Conservation (phyloP, 1,140 invertebrate genomes). For the Meteorus sp. region DNA sequence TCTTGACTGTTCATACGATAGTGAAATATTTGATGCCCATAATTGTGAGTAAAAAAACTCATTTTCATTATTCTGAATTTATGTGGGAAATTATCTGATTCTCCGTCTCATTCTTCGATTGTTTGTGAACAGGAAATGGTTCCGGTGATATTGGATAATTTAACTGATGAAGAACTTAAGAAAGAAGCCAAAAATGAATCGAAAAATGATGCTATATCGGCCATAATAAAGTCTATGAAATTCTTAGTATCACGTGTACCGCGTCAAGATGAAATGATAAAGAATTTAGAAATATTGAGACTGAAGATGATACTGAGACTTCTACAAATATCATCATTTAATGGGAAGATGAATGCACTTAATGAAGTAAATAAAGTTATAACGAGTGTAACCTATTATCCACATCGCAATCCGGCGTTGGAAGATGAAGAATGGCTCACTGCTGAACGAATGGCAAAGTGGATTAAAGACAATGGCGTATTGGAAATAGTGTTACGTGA, state of each 20-base stretch:
- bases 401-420: constrained; percentile 68
- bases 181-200: constrained; percentile 95
- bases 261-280: constrained; percentile 81
- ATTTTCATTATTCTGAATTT: neutral
- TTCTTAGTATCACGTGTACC: constrained; percentile 79
- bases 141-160: constrained; percentile 85
- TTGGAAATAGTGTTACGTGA: constrained; percentile 93
- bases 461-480: constrained; percentile 96
- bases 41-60: constrained; percentile 69
- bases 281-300: constrained; percentile 91
- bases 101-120: constrained; percentile 12
- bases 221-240: constrained; percentile 88
- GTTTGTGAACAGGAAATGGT: constrained; percentile 76
- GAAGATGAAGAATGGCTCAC: constrained; percentile 94
- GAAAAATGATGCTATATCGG: constrained; percentile 89
- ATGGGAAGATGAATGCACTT: constrained; percentile 98
- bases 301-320: constrained; percentile 95
- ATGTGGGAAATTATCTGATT: constrained; percentile 15
- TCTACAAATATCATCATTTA: constrained; percentile 96
- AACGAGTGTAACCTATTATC: constrained; percentile 85
- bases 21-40: constrained; percentile 93
- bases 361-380: constrained; percentile 99
- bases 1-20: constrained; percentile 86
- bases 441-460: constrained; percentile 90
- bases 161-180: constrained; percentile 97